phyloP scores from a whole-genome alignment of 2,797 vertebrate species.

The Pogonophryne albipinna region DNA sequence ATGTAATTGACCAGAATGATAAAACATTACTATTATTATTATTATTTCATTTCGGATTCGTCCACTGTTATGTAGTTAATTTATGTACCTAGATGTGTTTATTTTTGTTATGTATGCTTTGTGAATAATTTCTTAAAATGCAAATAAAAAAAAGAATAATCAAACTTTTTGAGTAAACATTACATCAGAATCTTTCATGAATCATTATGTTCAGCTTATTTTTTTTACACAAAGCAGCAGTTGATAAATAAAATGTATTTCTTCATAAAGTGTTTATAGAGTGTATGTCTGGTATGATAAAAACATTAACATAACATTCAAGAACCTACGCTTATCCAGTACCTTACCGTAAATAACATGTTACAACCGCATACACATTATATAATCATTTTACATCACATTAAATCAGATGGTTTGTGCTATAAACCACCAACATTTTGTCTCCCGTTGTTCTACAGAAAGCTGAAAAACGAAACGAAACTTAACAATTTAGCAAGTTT shows the following conservation, averaged over 20 bases:
- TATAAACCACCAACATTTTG: neutral
- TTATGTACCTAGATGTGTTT: too few species aligned
- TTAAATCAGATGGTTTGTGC: neutral
- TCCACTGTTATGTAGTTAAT: too few species aligned
- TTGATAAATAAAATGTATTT: neutral
- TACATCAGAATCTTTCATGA: neutral
- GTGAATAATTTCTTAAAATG: too few species aligned
- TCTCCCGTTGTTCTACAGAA: too few species aligned
- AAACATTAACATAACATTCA: too few species aligned
- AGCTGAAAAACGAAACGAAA: too few species aligned
- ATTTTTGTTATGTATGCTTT: too few species aligned
- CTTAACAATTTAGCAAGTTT: too few species aligned
- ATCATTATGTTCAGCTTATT: neutral
- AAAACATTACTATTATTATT: neutral
- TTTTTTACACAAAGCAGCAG: neutral
- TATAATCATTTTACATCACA: neutral
- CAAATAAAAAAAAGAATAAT: too few species aligned
- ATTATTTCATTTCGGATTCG: too few species aligned
- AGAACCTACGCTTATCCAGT: too few species aligned
- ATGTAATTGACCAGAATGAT: neutral
- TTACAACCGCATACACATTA: neutral
- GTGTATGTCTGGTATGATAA: neutral
- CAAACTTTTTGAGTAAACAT: neutral
- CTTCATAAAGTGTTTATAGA: neutral
- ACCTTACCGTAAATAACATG: too few species aligned